A percentile compares a stretch with the other conserved stretches of the same genome.
These are phyloP conservation scores for Steromphala cineraria DNA, from an alignment of 2,888 invertebrate genomes.

Conservation along the genomic window DNA sequence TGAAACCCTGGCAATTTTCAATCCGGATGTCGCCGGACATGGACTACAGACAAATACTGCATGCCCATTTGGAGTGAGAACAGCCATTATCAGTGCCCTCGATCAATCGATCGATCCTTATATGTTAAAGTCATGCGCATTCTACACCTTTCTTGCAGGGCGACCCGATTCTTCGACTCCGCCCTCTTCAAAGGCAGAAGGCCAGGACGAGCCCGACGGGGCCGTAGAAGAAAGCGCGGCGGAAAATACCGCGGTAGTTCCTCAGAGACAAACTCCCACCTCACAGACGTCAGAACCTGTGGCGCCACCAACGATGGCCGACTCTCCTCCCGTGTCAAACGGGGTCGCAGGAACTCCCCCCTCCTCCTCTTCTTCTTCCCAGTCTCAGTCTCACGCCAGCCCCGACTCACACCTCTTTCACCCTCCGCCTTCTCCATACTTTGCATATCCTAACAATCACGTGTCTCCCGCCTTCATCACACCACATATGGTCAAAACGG, in stretches of 20 bases:
- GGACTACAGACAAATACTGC: too few relatives aligned
- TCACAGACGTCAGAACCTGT: constrained; percentile 7
- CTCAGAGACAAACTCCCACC: constrained; percentile 19
- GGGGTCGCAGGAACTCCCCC: constrained; percentile 26
- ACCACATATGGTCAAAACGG: constrained; percentile 44
- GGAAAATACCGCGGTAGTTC: constrained; percentile 2
- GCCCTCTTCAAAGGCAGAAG: constrained; percentile 11
- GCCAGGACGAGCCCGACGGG: constrained; percentile 20
- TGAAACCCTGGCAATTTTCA: too few relatives aligned
- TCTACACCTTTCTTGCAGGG: constrained; percentile 71
- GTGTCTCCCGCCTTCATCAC: constrained; percentile 36
- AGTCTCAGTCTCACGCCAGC: constrained; percentile 23
- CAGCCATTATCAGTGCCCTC: too few relatives aligned
- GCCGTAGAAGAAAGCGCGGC: constrained; percentile 13
- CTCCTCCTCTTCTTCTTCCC: constrained; percentile 30
- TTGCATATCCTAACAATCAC: constrained; percentile 33
- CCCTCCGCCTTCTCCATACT: constrained; percentile 33
- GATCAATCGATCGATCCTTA: neutral
- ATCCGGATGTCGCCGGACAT: too few relatives aligned
- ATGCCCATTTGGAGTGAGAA: too few relatives aligned
- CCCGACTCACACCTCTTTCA: constrained; percentile 29
- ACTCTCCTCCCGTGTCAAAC: constrained; percentile 16
- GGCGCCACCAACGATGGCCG: neutral
- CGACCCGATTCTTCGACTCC: constrained; percentile 25
- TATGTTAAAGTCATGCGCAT: constrained; percentile 56